Evolutionary conservation across 2,113 vertebrate genomes (phyloP), one percentile per base, ranked within the genome.

Genomic region (Bos indicus): DNA sequence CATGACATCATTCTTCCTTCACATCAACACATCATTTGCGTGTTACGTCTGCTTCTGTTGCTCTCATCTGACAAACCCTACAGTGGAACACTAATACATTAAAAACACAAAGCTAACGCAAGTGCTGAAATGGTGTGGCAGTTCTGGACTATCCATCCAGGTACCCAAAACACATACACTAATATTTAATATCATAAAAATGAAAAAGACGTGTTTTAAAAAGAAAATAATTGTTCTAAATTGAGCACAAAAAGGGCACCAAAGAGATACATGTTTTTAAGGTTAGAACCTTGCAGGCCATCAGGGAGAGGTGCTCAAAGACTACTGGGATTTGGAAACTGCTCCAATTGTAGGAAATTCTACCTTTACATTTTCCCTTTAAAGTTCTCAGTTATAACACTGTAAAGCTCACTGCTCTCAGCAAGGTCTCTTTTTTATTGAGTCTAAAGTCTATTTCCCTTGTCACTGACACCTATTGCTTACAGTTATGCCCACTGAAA

Each of bases 21-120:
- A 67, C 28, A 94, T 19, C 67, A 95, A 86, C 13, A 83, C 25
- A 91, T 30, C 81, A 95, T 64, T 86, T 30, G 67, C 48, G 26
- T 81, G 51, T 92, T 83, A 95, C 64, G 17, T 80, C 46, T 15
- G 21, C 36, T 54, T 95, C 43, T 82, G 43, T 57, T 93, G 59
- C 46, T 96, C 91, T 95, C 60, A 97, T 84, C 23, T 62, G 67
- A 92, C 46, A 94, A 97, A 96, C 21, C 12, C 26, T 82, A 86
- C 9, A 96, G 89, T 7, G 78, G 64, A 85, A 64, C 54, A 67
- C 12, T 67, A 88, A 36, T 40, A 6, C 30, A 78, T 85, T 91
- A 60, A 80, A 96, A 94, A 80, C 51, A 67, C 33, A 88, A 91
- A 83, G 67, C 13, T 62, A 90, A 87, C n/a, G 0, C 36, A 81